Evolutionary conservation across 2,888 invertebrate genomes (phyloP), one percentile per base, ranked within the genome.

Genomic region (Lapara coniferarum): DNA sequence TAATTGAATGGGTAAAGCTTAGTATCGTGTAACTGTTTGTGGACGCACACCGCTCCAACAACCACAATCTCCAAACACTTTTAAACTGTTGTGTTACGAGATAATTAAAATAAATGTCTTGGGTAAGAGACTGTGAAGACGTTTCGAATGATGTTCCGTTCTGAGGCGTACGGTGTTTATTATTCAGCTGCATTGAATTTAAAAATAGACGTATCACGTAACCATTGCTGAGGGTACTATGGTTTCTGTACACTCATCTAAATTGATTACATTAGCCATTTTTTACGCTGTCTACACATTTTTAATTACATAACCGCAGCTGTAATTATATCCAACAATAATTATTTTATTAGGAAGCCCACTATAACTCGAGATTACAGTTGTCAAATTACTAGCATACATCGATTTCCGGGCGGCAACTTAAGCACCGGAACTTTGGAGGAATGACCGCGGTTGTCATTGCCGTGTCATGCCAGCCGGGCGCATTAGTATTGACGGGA

Each of bases 401-500:
- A 81, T 77, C 79, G 83, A 86, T 86, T 81, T 88, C 88, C 89
- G 86, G 80, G 67, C 78, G 75, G 78, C 71, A 75, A 73, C 74
- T 72, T 78, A 72, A 74, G 74, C 77, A 79, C 85, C 87, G 87
- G 88, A 88, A 88, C 81, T 76, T 71, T 77, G 72, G 86, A 85
- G 82, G 80, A 86, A 86, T 84, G 87, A 86, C 87, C 86, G 82
- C 78, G 74, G 71, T 77, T 74, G 76, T 77, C 79, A 78, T 77
- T 76, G 75, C 73, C 78, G 74, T 74, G 77, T 77, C 79, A 78
- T 76, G 75, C 72, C 78, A 74, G 78, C 77, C 77, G 73, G 73
- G 76, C 79, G 69, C 68, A 71, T 67, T 72, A 69, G 72, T 73
- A 77, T 76, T 78, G 75, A 74, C 81, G 81, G 78, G 76, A 73